Conservation (phyloP, 2,797 vertebrate species). For the Pristis pectinata region DNA sequence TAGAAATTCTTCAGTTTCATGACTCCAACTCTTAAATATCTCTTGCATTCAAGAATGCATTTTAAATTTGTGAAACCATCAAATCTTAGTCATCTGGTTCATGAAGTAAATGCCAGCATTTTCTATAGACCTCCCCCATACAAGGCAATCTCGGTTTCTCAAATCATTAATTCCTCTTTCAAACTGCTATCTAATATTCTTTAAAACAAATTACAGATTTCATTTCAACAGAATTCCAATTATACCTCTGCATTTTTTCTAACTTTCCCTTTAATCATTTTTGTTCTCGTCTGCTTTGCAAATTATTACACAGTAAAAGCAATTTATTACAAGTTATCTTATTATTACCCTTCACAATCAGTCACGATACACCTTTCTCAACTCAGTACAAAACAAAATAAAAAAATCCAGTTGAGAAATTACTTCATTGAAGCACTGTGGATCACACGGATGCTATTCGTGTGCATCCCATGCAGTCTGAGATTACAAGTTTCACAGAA, state of each 20-base stretch:
- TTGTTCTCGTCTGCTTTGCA: not conserved
- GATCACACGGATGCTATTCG: too few relatives aligned
- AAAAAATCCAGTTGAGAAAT: too few relatives aligned
- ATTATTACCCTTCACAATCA: not conserved
- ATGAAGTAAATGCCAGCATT: not conserved
- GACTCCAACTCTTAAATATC: not conserved
- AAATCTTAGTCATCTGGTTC: too few relatives aligned
- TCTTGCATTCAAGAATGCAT: too few relatives aligned
- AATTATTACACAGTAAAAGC: not conserved
- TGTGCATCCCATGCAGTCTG: too few relatives aligned
- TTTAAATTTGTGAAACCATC: too few relatives aligned
- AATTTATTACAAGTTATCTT: not conserved
- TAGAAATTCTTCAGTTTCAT: not conserved
- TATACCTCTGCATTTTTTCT: not conserved
- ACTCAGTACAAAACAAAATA: not conserved
- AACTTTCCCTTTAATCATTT: not conserved
- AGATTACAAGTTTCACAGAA: too few relatives aligned
- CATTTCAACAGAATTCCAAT: not conserved
- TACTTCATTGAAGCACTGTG: too few relatives aligned
- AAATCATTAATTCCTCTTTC: not conserved
- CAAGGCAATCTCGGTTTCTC: not conserved
- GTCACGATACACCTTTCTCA: too few relatives aligned
- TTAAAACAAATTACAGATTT: slow-evolving; percentile 1
- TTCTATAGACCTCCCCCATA: not conserved
- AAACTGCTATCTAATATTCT: not conserved